Evolutionary conservation across 2,113 vertebrate species (phyloP).

Genomic region (Gobiocypris rarus): DNA sequence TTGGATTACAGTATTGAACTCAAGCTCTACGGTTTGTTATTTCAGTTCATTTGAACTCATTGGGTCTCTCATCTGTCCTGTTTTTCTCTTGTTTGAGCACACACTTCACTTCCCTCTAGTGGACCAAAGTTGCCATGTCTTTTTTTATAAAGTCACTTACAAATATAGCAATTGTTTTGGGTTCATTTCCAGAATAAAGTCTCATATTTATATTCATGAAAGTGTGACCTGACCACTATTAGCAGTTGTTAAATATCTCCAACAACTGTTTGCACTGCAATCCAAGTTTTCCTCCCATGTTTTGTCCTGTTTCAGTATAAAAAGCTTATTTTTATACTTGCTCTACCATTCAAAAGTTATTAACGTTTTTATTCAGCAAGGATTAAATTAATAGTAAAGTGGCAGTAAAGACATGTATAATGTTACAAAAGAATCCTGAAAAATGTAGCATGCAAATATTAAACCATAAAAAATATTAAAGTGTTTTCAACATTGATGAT

Average conservation of each 20-base stretch:
- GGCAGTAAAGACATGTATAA: background rate
- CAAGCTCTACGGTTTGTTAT: conserved; percentile 27
- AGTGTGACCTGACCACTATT: background rate
- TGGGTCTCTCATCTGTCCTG: background rate
- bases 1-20: conserved; percentile 31
- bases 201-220: background rate
- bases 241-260: background rate
- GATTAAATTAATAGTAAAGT: background rate
- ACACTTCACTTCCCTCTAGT: conserved; percentile 20
- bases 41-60: conserved; percentile 26
- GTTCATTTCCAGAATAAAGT: background rate
- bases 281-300: background rate
- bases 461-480: background rate
- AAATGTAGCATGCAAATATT: background rate
- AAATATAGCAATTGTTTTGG: background rate
- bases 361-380: no score
- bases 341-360: background rate
- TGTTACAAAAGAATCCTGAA: background rate
- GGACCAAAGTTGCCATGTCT: background rate
- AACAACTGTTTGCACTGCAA: background rate
- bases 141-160: background rate
- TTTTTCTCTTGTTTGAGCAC: background rate
- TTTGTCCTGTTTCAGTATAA: background rate
- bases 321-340: background rate
- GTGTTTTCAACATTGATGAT: background rate